Evolutionary conservation across 2,113 vertebrate genomes (phyloP).

Genomic region (Tenebrosternarchus preto): DNA sequence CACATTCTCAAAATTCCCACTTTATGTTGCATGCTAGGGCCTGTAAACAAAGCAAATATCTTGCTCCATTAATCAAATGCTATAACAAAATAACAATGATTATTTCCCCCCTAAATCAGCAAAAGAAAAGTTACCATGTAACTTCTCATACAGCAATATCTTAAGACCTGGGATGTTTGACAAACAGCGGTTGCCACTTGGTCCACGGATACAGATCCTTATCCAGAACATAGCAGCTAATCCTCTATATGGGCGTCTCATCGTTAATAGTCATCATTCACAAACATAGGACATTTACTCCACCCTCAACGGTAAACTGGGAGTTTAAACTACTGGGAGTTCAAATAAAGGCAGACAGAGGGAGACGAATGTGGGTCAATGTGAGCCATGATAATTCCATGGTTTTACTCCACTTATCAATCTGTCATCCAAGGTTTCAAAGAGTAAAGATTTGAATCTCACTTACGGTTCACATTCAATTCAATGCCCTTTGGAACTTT

Average conservation of each 20-base stretch:
- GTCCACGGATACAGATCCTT: conserved; percentile 57
- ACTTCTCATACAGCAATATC: background rate
- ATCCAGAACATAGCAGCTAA: conserved; percentile 22
- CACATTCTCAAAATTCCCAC: background rate
- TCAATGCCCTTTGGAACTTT: background rate
- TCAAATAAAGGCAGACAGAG: conserved; percentile 34
- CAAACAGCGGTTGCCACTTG: conserved; percentile 28
- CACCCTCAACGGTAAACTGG: conserved; percentile 41
- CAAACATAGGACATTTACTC: conserved; percentile 19
- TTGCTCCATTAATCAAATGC: conserved; percentile 3
- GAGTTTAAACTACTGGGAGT: no score
- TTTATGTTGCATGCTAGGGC: background rate
- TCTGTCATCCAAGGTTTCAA: background rate
- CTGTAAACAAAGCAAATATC: conserved; percentile 23
- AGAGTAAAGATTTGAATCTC: background rate
- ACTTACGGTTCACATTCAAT: background rate
- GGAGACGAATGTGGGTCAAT: conserved; percentile 1
- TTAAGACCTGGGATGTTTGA: conserved; percentile 8
- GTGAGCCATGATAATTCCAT: background rate
- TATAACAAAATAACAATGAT: conserved; percentile 18
- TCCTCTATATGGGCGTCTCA: conserved; percentile 8
- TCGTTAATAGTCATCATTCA: conserved; percentile 27
- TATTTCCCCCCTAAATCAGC: background rate
- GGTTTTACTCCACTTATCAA: background rate
- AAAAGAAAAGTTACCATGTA: background rate